These are phyloP conservation scores for Nothoprocta perdicaria DNA, from an alignment of 2,113 vertebrate genomes.

Conservation along the genomic window DNA sequence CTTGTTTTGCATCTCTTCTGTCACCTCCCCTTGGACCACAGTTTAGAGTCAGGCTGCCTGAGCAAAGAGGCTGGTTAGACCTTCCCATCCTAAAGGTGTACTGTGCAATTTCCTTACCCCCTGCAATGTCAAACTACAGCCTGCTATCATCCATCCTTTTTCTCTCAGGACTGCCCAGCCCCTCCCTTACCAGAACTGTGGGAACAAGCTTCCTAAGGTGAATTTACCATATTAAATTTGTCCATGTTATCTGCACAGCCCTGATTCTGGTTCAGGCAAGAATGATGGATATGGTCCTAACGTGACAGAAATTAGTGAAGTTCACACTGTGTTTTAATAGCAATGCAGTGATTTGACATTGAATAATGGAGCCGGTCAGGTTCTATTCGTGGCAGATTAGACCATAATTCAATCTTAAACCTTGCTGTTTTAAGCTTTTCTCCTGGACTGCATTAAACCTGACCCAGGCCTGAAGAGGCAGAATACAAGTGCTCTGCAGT, in stretches of 20 bases:
- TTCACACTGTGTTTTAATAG: conserved; percentile 65
- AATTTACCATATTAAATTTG: conserved; percentile 56
- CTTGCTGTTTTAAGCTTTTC: conserved; percentile 60
- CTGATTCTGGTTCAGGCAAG: conserved; percentile 23
- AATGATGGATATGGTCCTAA: conserved; percentile 66
- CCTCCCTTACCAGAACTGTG: background rate
- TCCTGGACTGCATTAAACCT: conserved; percentile 52
- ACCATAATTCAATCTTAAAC: conserved; percentile 63
- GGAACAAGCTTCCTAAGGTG: conserved; percentile 47
- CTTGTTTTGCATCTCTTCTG: background rate
- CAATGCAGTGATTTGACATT: conserved; percentile 61
- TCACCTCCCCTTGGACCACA: background rate
- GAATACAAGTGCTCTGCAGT: background rate
- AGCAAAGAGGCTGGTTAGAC: fast-evolving
- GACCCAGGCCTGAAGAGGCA: conserved; percentile 25
- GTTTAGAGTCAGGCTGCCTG: background rate
- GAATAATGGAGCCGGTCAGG: conserved; percentile 66
- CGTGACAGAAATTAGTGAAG: conserved; percentile 65
- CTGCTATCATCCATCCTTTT: conserved; percentile 59
- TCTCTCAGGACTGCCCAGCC: conserved; percentile 56
- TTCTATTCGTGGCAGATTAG: conserved; percentile 70
- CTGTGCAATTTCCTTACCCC: background rate
- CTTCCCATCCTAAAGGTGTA: background rate
- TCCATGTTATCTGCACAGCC: conserved; percentile 59
- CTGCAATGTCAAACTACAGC: conserved; percentile 53